Evolutionary conservation across 1,140 invertebrate species (phyloP).

Genomic region (Bemisia tabaci): DNA sequence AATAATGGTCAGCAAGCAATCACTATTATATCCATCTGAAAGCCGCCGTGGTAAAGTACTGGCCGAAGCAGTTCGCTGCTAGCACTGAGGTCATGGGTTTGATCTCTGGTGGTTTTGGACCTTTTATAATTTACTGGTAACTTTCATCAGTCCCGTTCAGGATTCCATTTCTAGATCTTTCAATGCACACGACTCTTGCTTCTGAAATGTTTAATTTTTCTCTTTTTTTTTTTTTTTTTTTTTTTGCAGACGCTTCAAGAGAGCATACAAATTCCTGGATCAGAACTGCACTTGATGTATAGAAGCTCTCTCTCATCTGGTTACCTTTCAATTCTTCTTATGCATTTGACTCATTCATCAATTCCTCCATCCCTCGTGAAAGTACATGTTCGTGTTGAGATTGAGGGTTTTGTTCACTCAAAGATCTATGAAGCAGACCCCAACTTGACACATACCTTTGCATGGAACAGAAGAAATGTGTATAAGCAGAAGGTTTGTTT

Average conservation of each 20-base stretch:
- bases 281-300: slow-evolving; percentile 81
- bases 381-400: slow-evolving; percentile 78
- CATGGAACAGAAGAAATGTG: slow-evolving; percentile 94
- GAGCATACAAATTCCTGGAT: slow-evolving; percentile 81
- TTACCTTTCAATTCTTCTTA: slow-evolving; percentile 80
- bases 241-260: slow-evolving; percentile 80
- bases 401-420: slow-evolving; percentile 81
- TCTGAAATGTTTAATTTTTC: too few relatives aligned
- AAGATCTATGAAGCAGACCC: slow-evolving; percentile 92
- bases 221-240: background rate
- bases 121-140: too few relatives aligned
- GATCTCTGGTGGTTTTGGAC: too few relatives aligned
- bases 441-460: slow-evolving; percentile 84
- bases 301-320: slow-evolving; percentile 83
- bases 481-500: slow-evolving; percentile 80
- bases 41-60: too few relatives aligned
- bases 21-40: too few relatives aligned
- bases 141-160: too few relatives aligned
- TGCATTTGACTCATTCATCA: slow-evolving; percentile 69
- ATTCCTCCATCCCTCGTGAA: slow-evolving; percentile 67
- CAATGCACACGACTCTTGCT: too few relatives aligned
- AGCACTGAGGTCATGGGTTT: too few relatives aligned
- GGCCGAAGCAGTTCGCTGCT: too few relatives aligned
- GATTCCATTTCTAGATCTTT: too few relatives aligned
- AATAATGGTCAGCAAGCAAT: too few relatives aligned